A percentile compares a stretch with the other conserved stretches of the same genome.
Conservation (phyloP, 2,113 vertebrate genomes). For the Chitala chitala region DNA sequence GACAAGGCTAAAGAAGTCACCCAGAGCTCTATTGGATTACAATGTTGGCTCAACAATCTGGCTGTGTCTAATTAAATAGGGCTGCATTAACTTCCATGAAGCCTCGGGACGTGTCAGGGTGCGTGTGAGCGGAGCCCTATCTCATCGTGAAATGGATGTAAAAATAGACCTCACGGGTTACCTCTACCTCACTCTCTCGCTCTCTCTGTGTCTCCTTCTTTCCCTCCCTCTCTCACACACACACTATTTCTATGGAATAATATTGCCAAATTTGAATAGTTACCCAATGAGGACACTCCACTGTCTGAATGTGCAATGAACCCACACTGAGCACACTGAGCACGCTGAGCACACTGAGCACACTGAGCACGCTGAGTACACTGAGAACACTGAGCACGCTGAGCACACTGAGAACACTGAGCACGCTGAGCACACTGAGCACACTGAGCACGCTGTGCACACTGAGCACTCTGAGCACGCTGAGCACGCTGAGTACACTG, state of each 20-base stretch:
- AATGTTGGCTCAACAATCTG: slow-evolving; percentile 60
- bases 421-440: too few species aligned
- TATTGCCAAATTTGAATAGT: slow-evolving; percentile 4
- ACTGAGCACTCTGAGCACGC: too few species aligned
- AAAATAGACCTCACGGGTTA: slow-evolving; percentile 56
- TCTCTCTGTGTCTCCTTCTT: slow-evolving; percentile 4
- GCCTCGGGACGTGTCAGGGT: slow-evolving; percentile 23
- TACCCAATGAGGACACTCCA: background rate
- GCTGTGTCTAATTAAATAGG: slow-evolving; percentile 67
- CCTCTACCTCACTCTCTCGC: slow-evolving; percentile 25
- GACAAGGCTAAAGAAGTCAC: slow-evolving; percentile 48
- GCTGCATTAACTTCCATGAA: slow-evolving; percentile 55
- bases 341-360: background rate
- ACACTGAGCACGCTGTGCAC: too few species aligned
- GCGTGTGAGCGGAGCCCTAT: slow-evolving; percentile 56
- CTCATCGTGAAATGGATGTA: slow-evolving; percentile 63
- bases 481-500: too few species aligned
- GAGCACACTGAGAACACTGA: too few species aligned
- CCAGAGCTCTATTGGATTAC: slow-evolving; percentile 62
- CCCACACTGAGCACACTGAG: background rate
- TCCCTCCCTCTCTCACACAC: background rate
- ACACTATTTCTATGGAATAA: slow-evolving; percentile 10
- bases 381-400: too few species aligned
- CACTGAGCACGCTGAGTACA: too few species aligned
- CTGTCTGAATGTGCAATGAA: background rate